Conservation (phyloP, 2,113 vertebrate species). For the Dicrurus megarhynchus region DNA sequence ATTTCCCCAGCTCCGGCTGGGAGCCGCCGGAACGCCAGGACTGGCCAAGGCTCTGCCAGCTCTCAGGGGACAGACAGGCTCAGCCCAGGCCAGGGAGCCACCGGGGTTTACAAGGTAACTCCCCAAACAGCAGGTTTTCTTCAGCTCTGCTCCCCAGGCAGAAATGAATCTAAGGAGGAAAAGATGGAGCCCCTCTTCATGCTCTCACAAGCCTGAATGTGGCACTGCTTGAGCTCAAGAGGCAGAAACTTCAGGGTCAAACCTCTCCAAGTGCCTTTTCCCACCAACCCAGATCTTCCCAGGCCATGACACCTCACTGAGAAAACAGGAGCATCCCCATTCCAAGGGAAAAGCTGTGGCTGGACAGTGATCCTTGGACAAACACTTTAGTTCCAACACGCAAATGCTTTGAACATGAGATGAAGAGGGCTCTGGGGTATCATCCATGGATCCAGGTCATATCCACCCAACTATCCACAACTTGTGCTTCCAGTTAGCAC, state of each 20-base stretch:
- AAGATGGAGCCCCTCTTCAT: neutral
- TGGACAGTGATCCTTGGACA: neutral
- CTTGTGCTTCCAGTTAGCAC: neutral
- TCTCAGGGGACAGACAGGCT: neutral
- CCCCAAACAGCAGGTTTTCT: neutral
- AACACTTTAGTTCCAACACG: neutral
- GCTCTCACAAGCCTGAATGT: neutral
- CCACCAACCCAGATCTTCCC: neutral
- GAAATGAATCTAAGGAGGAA: fast-evolving
- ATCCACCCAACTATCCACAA: fast-evolving
- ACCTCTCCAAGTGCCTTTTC: neutral
- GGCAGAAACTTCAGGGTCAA: fast-evolving
- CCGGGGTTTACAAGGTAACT: fast-evolving
- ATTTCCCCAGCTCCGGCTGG: neutral
- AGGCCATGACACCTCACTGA: neutral
- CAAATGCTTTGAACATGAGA: fast-evolving
- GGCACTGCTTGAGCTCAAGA: neutral
- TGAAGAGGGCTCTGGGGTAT: neutral
- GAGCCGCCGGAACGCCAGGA: neutral
- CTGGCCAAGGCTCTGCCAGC: neutral
- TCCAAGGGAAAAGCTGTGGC: neutral
- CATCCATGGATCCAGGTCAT: neutral
- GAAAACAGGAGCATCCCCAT: neutral
- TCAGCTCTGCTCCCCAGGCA: neutral
- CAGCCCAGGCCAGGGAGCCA: neutral